These are phyloP conservation scores for Drosophila algonquin DNA, from an alignment of 2,888 invertebrate genomes.

Conservation along the genomic window DNA sequence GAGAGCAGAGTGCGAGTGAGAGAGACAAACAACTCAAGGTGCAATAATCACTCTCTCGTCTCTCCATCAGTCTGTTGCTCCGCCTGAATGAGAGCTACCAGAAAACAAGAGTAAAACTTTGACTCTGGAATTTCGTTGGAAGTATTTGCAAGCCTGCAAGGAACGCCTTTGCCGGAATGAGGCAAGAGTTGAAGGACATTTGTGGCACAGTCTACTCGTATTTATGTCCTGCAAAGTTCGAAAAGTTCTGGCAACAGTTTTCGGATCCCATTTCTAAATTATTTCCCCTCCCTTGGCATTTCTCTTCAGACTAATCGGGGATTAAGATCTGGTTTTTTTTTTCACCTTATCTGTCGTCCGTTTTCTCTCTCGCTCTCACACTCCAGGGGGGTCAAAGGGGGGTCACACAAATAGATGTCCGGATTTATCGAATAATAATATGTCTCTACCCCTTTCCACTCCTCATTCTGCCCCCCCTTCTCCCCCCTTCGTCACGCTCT, in stretches of 20 bases:
- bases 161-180: neutral
- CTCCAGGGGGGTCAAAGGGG: no score
- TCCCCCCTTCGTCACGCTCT: conserved; percentile 32
- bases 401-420: conserved; percentile 39
- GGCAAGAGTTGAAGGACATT: neutral
- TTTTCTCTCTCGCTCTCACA: neutral
- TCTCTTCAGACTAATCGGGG: neutral
- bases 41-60: neutral
- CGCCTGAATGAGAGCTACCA: neutral
- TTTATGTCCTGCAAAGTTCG: neutral
- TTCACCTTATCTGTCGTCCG: neutral
- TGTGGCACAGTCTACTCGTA: neutral
- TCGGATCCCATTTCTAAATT: neutral
- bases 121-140: neutral
- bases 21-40: neutral
- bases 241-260: neutral
- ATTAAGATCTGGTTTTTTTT: no score
- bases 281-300: neutral
- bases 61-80: neutral
- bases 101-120: neutral
- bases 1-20: no score
- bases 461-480: neutral
- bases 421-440: conserved; percentile 37
- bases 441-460: neutral
- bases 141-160: neutral